Percentiles rank a stretch among this genome's conserved stretches.
Evolutionary conservation across 2,888 invertebrate genomes (phyloP).

Genomic region (Plebejus argus): DNA sequence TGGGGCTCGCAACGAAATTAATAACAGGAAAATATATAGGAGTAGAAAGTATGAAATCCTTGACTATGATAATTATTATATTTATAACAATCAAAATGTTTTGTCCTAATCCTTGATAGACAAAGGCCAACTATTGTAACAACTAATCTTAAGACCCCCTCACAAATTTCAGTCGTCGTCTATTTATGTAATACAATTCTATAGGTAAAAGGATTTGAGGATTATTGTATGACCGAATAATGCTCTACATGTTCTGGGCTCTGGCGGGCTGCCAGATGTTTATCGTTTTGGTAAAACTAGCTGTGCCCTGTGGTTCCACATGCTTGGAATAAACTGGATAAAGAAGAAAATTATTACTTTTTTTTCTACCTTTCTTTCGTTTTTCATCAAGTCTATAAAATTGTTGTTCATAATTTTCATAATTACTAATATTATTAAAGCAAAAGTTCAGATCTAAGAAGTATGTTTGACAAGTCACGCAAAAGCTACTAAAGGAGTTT

Average conservation of each 20-base stretch:
- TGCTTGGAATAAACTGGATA: background rate
- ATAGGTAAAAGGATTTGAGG: slow-evolving; percentile 19
- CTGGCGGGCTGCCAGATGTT: slow-evolving; percentile 18
- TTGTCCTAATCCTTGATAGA: too few species aligned
- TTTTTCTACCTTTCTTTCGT: background rate
- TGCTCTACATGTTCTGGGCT: slow-evolving; percentile 15
- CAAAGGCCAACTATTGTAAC: too few species aligned
- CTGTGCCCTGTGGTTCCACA: background rate
- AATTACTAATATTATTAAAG: too few species aligned
- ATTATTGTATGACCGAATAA: slow-evolving; percentile 17
- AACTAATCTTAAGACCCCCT: background rate
- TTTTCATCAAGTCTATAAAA: background rate
- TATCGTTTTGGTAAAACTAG: slow-evolving; percentile 4
- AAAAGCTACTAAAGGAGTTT: too few species aligned
- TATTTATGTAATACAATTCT: slow-evolving; percentile 5
- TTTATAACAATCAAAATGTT: too few species aligned
- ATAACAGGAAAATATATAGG: too few species aligned
- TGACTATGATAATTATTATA: too few species aligned
- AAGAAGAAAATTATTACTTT: background rate
- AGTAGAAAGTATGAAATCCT: too few species aligned
- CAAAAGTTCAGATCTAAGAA: too few species aligned
- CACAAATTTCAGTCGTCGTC: background rate
- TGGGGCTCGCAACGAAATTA: too few species aligned
- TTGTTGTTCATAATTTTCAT: too few species aligned
- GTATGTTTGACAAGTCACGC: too few species aligned